These are phyloP conservation scores for Caenorhabditis doughertyi DNA, from an alignment of 2,888 invertebrate genomes.

Conservation along the genomic window DNA sequence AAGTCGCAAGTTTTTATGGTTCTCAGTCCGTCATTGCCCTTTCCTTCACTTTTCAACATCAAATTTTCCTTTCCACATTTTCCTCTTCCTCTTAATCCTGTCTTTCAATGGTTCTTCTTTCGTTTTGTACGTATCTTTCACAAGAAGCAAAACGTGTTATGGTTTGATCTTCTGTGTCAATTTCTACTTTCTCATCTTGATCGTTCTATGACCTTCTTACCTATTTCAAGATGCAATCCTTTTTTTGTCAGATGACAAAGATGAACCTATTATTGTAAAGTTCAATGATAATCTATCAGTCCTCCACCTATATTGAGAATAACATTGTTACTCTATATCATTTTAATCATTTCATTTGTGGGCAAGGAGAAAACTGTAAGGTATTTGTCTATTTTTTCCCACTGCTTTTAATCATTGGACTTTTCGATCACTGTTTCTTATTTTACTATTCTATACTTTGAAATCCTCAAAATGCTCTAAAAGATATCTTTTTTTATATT, in stretches of 20 bases:
- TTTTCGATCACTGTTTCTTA: too few species aligned
- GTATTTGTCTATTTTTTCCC: too few species aligned
- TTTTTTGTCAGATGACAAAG: conserved; percentile 54
- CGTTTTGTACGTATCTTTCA: conserved; percentile 7
- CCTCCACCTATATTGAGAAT: not conserved
- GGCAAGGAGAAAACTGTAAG: too few species aligned
- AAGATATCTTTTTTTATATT: too few species aligned
- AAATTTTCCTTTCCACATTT: conserved; percentile 4
- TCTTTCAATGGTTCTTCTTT: not conserved
- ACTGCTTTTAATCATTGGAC: too few species aligned
- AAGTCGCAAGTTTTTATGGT: conserved; percentile 47
- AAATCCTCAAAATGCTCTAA: too few species aligned
- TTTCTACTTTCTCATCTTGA: conserved; percentile 37
- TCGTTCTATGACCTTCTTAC: conserved; percentile 52
- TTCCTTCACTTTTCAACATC: conserved; percentile 20
- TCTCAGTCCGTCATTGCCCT: conserved; percentile 35
- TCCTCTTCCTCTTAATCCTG: conserved; percentile 13
- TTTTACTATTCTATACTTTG: too few species aligned
- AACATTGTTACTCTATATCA: not conserved
- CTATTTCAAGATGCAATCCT: conserved; percentile 16
- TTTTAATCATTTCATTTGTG: too few species aligned
- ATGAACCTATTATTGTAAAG: conserved; percentile 57
- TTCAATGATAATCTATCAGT: conserved; percentile 46
- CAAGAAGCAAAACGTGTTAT: conserved; percentile 18
- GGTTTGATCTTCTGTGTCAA: conserved; percentile 50